These are phyloP conservation scores for Philhelius pedissequus DNA, from an alignment of 2,888 invertebrate species.

Conservation along the genomic window DNA sequence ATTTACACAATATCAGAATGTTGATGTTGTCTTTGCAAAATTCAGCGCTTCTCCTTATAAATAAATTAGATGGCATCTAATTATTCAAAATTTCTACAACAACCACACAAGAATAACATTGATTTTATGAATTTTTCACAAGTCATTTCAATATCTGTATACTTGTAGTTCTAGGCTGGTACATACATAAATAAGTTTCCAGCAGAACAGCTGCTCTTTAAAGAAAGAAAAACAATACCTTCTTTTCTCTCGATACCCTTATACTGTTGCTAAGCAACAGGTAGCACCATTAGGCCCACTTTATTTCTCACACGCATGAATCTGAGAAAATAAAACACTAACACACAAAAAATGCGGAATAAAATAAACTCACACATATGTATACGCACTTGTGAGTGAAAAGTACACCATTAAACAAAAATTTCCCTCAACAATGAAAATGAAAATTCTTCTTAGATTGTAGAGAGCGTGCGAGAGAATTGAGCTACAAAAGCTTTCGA, in stretches of 20 bases:
- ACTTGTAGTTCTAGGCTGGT: too few species aligned
- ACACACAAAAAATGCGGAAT: neutral
- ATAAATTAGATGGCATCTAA: too few species aligned
- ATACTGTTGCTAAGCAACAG: constrained; percentile 66
- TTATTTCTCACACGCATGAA: constrained; percentile 18
- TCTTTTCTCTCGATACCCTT: constrained; percentile 24
- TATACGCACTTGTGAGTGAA: neutral
- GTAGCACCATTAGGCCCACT: constrained; percentile 41
- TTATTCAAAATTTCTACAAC: neutral
- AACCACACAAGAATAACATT: constrained; percentile 21
- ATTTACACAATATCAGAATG: too few species aligned
- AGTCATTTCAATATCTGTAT: neutral
- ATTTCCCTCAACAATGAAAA: constrained; percentile 26
- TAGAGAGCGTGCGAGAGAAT: constrained; percentile 8
- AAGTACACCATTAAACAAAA: constrained; percentile 3
- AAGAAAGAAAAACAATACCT: neutral
- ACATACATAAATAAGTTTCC: neutral
- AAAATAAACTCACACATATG: neutral
- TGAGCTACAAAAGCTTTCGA: constrained; percentile 46
- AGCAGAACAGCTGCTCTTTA: constrained; percentile 44
- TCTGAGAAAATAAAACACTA: neutral
- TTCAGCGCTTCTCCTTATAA: too few species aligned
- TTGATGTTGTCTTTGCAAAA: too few species aligned
- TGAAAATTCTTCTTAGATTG: neutral
- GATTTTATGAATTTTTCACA: constrained; percentile 51